Evolutionary conservation across 2,888 invertebrate genomes (phyloP), one percentile per base, ranked within the genome.

Genomic region (Pelosia muscerda): DNA sequence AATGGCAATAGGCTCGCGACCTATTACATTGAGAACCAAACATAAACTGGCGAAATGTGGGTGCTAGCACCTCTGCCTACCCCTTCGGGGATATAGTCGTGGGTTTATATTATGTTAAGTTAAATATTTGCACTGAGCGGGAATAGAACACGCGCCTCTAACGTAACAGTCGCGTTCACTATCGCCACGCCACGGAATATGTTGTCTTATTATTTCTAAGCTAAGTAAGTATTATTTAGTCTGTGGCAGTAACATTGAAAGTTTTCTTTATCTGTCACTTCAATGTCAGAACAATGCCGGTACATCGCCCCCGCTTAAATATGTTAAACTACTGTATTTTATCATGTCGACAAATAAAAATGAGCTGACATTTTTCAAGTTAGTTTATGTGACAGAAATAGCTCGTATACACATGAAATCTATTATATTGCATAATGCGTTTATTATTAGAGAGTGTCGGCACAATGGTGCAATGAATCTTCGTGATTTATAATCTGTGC

Each of bases 401-500:
- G 55, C 69, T 34, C n/a, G 49, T 53, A 65, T 71, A 74, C 71
- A 71, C 66, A 77, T 81, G 84, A 79, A 82, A 83, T 81, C 78
- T 82, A 78, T 73, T 72, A 71, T 71, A 77, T 87, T 88, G 84
- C 83, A 81, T 85, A 88, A 88, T 80, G 71, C 79, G 75, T 84
- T 83, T 87, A 86, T 87, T 82, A 80, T 77, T 81, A 88, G 84
- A 78, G 72, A 71, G 78, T 70, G 77, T 78, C 76, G 76, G 76
- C 80, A 86, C 86, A 87, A 89, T 88, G 81, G 84, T 84, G 84
- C 83, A 87, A 86, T 87, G 83, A 83, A 85, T 86, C 85, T 84
- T 72, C 66, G 67, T 84, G 85, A 88, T 86, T 87, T 86, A 85
- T 86, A 73, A 66, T 58, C 64, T 62, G 59, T 73, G 73, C 77